Evolutionary conservation across 2,888 invertebrate species (phyloP), one percentile per base, ranked within the genome.

Genomic region (Ariolimax columbianus): DNA sequence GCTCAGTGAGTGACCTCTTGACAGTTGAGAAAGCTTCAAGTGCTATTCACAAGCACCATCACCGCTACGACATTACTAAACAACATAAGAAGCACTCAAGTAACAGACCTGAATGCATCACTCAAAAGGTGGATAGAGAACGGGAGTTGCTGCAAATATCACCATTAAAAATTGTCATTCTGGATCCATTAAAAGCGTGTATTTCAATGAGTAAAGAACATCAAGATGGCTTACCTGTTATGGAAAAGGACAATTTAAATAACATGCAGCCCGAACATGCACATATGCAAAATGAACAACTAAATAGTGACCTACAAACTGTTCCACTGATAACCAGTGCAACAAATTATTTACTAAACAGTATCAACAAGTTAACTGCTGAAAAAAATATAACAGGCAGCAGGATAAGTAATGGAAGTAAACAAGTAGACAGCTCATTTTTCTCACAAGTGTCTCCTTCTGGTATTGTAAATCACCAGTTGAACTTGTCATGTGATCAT

Each of bases 81-180:
- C 80, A 85, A 79, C 83, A 84, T 30, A 77, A 80, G 73, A 83
- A 85, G 43, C 82, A 86, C 73, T 75, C 59, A 30, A 70, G 26
- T 43, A 85, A 82, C 9, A 85, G 68, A 63, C 55, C 75, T 51
- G 81, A 80, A 3, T 33, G 3, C 17, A 19, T 26, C 2, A 9
- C 43, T 19, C 55, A 78, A 19, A 51, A 72, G 4, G n/a, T 79
- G 38, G 73, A 73, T 59, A 83, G 82, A 47, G 73, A 85, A 55
- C 40, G 80, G 11, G 87, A 86, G 63, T 68, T 86, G 36, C 40
- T 85, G 36, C 75, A 86, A 36, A 77, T 87, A 36, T 81, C 85
- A 40, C 87, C 87, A 23, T 81, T 86, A 55, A 87, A 86, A 73
- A 84, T 86, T 77, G 77, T 85, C 17, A 87, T 86, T 47, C 85